Conservation (phyloP, 2,888 invertebrate genomes). For the Pseudanteris insignis region DNA sequence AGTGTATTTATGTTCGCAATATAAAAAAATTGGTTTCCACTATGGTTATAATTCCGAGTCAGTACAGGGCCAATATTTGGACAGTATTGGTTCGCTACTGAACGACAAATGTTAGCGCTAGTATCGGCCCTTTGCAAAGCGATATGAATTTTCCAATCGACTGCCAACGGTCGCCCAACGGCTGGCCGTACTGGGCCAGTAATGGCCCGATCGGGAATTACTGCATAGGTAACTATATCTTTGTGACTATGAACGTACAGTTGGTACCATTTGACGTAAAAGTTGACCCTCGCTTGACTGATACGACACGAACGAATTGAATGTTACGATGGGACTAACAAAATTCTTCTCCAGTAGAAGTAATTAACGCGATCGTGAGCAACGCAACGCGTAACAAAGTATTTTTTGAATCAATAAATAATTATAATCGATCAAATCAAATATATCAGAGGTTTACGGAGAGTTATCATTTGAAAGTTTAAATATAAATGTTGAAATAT, state of each 20-base stretch:
- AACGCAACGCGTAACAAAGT: conserved; percentile 19
- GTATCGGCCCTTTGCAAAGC: no score
- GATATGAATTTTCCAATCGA: not conserved
- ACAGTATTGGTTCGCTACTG: no score
- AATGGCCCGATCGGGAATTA: conserved; percentile 3
- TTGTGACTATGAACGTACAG: conserved; percentile 40
- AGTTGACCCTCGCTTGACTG: conserved; percentile 40
- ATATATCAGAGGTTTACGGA: conserved; percentile 20
- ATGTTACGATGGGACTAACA: no score
- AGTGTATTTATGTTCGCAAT: no score
- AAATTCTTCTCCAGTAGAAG: no score
- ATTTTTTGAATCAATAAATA: conserved; percentile 27
- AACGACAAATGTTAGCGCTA: no score
- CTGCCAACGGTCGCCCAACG: not conserved
- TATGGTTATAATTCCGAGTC: no score
- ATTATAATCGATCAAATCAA: conserved; percentile 24
- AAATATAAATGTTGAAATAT: conserved; percentile 21
- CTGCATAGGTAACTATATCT: conserved; percentile 18
- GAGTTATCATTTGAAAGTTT: conserved; percentile 25
- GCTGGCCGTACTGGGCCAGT: not conserved
- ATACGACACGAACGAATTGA: conserved; percentile 2
- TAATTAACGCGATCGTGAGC: no score
- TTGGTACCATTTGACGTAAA: conserved; percentile 34
- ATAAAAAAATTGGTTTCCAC: no score
- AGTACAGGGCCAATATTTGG: no score